Evolutionary conservation across 2,888 invertebrate genomes (phyloP).

Genomic region (Macaria liturata): DNA sequence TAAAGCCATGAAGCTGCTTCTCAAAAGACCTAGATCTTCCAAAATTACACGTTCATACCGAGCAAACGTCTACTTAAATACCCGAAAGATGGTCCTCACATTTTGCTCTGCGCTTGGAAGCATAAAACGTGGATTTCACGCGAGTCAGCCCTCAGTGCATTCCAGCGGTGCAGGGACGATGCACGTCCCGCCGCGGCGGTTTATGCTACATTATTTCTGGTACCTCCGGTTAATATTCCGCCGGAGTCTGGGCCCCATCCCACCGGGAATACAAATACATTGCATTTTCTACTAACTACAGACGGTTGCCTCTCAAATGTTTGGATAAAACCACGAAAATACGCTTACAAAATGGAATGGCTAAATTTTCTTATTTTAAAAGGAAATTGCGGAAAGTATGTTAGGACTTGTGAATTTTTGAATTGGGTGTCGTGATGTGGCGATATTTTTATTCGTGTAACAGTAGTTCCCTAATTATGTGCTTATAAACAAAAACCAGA

Average conservation of each 20-base stretch:
- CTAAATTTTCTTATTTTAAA: conserved; percentile 12
- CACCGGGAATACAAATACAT: conserved; percentile 71
- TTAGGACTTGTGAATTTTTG: background rate
- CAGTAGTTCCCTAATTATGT: too few species aligned
- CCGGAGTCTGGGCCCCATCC: conserved; percentile 56
- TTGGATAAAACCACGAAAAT: conserved; percentile 35
- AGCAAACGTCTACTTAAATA: conserved; percentile 2
- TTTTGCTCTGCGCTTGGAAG: conserved; percentile 3
- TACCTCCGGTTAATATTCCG: conserved; percentile 69
- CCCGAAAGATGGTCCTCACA: background rate
- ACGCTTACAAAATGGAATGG: conserved; percentile 15
- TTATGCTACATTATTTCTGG: conserved; percentile 75
- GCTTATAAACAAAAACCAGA: too few species aligned
- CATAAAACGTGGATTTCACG: conserved; percentile 18
- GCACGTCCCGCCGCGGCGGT: conserved; percentile 70
- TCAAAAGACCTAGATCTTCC: too few species aligned
- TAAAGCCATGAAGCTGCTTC: too few species aligned
- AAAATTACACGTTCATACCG: too few species aligned
- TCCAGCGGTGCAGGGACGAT: conserved; percentile 51
- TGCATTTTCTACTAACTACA: conserved; percentile 52
- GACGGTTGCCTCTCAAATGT: conserved; percentile 59
- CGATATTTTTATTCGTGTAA: too few species aligned
- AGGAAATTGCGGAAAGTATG: conserved; percentile 7
- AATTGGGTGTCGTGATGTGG: too few species aligned
- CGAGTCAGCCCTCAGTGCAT: conserved; percentile 39